Conservation (phyloP, 1,140 invertebrate genomes). For the Steinernema feltiae region DNA sequence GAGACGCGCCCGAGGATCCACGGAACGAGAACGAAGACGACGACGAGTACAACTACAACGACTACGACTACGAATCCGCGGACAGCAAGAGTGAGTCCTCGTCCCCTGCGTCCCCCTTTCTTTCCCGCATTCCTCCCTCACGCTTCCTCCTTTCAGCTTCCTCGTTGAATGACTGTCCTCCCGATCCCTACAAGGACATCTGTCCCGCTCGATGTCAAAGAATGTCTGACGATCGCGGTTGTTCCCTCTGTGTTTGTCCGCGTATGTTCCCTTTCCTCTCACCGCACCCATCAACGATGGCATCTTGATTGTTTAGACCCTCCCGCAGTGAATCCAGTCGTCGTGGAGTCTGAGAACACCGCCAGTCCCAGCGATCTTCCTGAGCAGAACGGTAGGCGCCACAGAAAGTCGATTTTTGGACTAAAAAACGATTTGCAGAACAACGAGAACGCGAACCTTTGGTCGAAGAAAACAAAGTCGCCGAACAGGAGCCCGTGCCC, state of each 20-base stretch:
- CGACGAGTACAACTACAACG: slow-evolving; percentile 36
- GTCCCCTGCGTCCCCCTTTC: slow-evolving; percentile 7
- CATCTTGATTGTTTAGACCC: slow-evolving; percentile 13
- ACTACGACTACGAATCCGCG: slow-evolving; percentile 27
- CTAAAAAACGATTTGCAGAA: background rate
- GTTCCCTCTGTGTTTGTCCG: slow-evolving; percentile 32
- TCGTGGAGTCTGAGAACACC: no score
- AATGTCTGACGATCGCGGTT: slow-evolving; percentile 32
- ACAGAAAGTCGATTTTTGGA: no score
- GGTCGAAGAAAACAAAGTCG: background rate
- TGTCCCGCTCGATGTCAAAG: slow-evolving; percentile 31
- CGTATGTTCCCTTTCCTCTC: slow-evolving; percentile 11
- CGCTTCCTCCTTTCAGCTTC: background rate
- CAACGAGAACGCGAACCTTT: background rate
- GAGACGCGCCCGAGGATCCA: slow-evolving; percentile 28
- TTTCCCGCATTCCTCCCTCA: background rate
- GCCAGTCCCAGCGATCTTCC: no score
- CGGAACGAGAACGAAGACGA: slow-evolving; percentile 23
- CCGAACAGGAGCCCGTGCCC: background rate
- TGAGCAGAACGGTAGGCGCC: no score
- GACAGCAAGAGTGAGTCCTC: slow-evolving; percentile 25
- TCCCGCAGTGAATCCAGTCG: background rate
- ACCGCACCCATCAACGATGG: background rate
- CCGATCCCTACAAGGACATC: slow-evolving; percentile 28
- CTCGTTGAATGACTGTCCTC: slow-evolving; percentile 23